Evolutionary conservation across 2,888 invertebrate species (phyloP).

Genomic region (Chamaedrilus cognettii): DNA sequence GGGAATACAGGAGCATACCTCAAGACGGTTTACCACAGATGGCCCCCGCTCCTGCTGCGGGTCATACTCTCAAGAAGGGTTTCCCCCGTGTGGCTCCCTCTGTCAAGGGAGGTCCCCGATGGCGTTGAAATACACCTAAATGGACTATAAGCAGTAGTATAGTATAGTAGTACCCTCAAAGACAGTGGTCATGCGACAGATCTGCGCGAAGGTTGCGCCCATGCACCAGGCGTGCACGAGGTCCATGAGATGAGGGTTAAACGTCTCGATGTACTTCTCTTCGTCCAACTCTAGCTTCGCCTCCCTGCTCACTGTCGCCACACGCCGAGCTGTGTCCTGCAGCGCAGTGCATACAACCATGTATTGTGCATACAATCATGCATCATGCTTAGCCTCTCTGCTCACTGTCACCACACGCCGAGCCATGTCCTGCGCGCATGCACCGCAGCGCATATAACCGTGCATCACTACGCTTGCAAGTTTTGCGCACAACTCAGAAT

Average conservation of each 20-base stretch:
- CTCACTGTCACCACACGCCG: constrained; percentile 66
- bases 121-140: no score
- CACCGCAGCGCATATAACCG: no score
- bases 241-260: constrained; percentile 96
- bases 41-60: no score
- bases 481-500: no score
- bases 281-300: constrained; percentile 70
- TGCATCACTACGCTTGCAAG: no score
- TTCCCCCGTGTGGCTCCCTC: no score
- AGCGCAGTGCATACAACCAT: neutral
- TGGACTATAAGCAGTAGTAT: neutral
- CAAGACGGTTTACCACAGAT: no score
- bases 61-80: no score
- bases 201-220: constrained; percentile 85
- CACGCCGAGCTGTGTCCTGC: constrained; percentile 73
- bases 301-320: constrained; percentile 67
- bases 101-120: no score
- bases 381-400: constrained; percentile 63
- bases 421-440: constrained; percentile 86
- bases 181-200: constrained; percentile 72
- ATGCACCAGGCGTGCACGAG: constrained; percentile 95
- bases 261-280: constrained; percentile 85
- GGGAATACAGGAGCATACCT: no score
- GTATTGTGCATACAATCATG: no score
- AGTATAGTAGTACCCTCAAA: constrained; percentile 53